phyloP scores from a whole-genome alignment of 2,113 vertebrate genomes.

The Cyprinodon tularosa region DNA sequence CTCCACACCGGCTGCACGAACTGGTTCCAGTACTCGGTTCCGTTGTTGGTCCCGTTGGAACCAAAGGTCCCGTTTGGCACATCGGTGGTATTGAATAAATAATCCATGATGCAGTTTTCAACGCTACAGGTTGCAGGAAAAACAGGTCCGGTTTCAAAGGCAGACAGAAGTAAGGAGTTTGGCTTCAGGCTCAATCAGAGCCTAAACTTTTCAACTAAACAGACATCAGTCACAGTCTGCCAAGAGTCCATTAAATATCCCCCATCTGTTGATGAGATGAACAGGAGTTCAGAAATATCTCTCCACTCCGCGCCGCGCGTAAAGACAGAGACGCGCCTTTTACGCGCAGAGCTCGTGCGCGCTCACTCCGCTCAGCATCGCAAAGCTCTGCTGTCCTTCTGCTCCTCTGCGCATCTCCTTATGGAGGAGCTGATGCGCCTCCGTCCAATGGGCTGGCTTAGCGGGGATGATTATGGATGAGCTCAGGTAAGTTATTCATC shows the following conservation, averaged over 20 bases:
- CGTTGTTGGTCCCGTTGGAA: conserved; percentile 60
- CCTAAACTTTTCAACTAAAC: not conserved
- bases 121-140: not conserved
- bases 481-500: conserved; percentile 38
- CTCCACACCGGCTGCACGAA: conserved; percentile 93
- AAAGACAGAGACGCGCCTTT: conserved; percentile 42
- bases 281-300: not conserved
- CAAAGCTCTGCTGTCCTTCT: conserved; percentile 12
- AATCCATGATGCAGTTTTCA: conserved; percentile 68
- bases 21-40: conserved; percentile 80
- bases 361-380: not conserved
- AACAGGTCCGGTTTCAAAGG: not conserved
- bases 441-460: conserved; percentile 39
- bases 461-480: conserved; percentile 42
- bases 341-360: conserved; percentile 18
- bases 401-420: conserved; percentile 25
- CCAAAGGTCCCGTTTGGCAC: conserved; percentile 65
- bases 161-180: conserved; percentile 17
- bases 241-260: not conserved
- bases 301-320: conserved; percentile 28
- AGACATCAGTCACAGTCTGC: not conserved
- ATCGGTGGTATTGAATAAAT: conserved; percentile 64
- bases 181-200: not conserved
- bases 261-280: not conserved
- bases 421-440: conserved; percentile 27